phyloP scores from a whole-genome alignment of 2,113 vertebrate genomes.

The Tringa solitaria region DNA sequence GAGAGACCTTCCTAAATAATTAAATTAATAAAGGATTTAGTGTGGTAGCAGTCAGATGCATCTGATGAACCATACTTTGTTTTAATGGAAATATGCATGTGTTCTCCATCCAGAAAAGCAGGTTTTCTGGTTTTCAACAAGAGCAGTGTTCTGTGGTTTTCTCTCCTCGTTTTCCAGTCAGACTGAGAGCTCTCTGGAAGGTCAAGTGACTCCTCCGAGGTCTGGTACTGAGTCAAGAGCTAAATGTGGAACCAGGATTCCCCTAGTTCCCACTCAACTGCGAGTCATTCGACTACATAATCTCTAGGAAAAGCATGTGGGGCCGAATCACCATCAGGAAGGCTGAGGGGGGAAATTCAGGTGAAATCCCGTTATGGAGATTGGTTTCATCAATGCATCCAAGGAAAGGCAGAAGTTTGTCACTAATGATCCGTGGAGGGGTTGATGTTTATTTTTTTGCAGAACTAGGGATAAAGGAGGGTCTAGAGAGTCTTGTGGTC shows the following conservation, averaged over 20 bases:
- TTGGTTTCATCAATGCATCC: not conserved
- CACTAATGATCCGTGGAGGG: not conserved
- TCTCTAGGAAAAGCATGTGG: not conserved
- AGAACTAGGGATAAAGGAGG: not conserved
- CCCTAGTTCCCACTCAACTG: not conserved
- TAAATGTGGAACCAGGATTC: slow-evolving; percentile 18
- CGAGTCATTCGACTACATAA: not conserved
- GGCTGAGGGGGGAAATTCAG: not conserved
- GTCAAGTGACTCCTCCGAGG: not conserved
- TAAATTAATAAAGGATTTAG: not conserved
- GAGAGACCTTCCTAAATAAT: not conserved
- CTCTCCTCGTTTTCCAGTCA: not conserved
- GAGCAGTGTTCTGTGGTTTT: not conserved
- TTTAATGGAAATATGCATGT: not conserved
- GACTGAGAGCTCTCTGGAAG: not conserved
- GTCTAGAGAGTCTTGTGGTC: not conserved
- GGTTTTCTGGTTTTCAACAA: not conserved
- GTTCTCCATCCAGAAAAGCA: not conserved
- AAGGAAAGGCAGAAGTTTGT: not conserved
- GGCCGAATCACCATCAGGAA: not conserved
- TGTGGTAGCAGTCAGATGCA: not conserved
- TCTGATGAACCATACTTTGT: not conserved
- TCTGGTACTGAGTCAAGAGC: slow-evolving; percentile 1
- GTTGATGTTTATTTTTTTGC: not conserved
- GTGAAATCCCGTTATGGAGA: not conserved